Evolutionary conservation across 2,888 invertebrate genomes (phyloP), one percentile per base, ranked within the genome.

Genomic region (Argynnis bischoffii): DNA sequence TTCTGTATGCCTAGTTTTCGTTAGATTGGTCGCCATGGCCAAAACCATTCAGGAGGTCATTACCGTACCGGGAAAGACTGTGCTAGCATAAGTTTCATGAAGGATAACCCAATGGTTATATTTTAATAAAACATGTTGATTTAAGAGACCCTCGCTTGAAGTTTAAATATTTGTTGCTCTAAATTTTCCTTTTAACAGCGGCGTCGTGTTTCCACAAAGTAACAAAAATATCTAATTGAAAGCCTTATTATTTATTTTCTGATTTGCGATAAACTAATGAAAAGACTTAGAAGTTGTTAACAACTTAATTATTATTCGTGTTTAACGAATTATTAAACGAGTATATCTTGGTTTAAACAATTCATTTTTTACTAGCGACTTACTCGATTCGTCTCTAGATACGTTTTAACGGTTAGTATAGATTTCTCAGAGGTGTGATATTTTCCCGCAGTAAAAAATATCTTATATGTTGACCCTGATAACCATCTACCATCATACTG

Each of bases 71-170:
- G 35, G 8, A 6, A 35, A 35, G 8, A 35, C 35, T 35, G 8
- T 3, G 15, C 4, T 13, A 59, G 21, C 26, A 31, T n/a, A 59
- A 48, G 47, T 48, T 59, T 16, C 48, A 13, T 48, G 16, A n/a
- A 59, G 50, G 57, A 63, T 67, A 57, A 64, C 53, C 53, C 47
- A 31, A 59, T 48, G 59, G 53, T 53, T 47, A 53, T 59, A 57
- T 47, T 64, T 54, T 53, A 48, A 47, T 31, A 47, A 64, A 18
- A 48, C 48, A 59, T 64, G 59, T 67, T 67, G 47, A 47, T 67
- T 69, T 61, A 69, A 65, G 69, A 48, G 60, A 46, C 61, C 31
- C 64, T 69, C 53, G 60, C 55, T 41, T 35, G 18, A 63, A 54
- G 55, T 65, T 69, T 65, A 55, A 69, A 55, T 47, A 55, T 47